These are phyloP conservation scores for Hippocampus kuda DNA, from an alignment of 2,797 vertebrate species.

Conservation along the genomic window DNA sequence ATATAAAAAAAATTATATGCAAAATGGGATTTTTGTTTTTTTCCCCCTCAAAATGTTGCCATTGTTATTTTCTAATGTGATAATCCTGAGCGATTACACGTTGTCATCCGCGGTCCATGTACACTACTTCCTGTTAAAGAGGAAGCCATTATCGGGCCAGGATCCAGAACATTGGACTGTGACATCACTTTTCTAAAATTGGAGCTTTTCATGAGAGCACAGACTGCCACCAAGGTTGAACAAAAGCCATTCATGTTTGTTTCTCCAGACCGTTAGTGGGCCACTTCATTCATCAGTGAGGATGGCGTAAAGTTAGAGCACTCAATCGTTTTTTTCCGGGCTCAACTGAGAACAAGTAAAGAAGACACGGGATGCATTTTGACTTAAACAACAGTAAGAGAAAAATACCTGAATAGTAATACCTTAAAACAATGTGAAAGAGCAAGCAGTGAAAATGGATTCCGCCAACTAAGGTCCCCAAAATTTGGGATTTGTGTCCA, in stretches of 20 bases:
- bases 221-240: not conserved
- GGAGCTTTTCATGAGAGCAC: not conserved
- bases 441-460: too few relatives aligned
- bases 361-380: too few relatives aligned
- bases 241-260: not conserved
- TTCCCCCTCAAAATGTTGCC: not conserved
- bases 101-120: slow-evolving; percentile 4
- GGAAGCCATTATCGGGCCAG: slow-evolving; percentile 16
- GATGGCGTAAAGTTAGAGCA: not conserved
- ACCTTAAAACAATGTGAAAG: too few relatives aligned
- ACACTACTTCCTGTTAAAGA: slow-evolving; percentile 27
- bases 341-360: too few relatives aligned
- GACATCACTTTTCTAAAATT: not conserved
- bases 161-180: slow-evolving; percentile 2
- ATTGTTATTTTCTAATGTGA: not conserved
- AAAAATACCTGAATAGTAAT: too few relatives aligned
- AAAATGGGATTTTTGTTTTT: not conserved
- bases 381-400: too few relatives aligned
- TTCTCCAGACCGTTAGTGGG: not conserved
- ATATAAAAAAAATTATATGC: not conserved
- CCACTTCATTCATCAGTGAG: not conserved
- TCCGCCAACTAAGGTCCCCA: too few relatives aligned
- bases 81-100: slow-evolving; percentile 22
- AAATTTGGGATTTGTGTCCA: too few relatives aligned
- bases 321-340: too few relatives aligned